Evolutionary conservation across 2,888 invertebrate genomes (phyloP).

Genomic region (Tribolium freemani): DNA sequence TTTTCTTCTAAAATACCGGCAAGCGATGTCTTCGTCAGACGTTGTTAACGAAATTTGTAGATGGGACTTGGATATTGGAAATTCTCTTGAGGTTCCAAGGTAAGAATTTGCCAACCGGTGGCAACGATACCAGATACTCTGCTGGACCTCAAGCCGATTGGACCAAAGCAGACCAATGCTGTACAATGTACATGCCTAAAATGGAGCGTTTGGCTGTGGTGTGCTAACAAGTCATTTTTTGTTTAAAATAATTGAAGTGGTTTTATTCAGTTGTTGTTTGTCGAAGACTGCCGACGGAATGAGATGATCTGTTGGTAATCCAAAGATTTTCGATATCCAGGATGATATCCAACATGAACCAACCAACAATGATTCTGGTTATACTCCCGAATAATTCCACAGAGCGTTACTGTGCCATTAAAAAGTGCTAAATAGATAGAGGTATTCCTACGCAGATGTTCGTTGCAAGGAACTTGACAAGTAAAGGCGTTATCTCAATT

Average conservation of each 20-base stretch:
- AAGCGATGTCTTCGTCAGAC: no score
- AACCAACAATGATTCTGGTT: slow-evolving; percentile 76
- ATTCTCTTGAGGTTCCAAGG: slow-evolving; percentile 74
- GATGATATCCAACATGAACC: slow-evolving; percentile 73
- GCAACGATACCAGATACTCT: slow-evolving; percentile 51
- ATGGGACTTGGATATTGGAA: slow-evolving; percentile 83
- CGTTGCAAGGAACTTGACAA: slow-evolving; percentile 71
- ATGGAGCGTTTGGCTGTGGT: slow-evolving; percentile 70
- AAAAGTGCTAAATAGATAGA: slow-evolving; percentile 85
- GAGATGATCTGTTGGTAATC: slow-evolving; percentile 56
- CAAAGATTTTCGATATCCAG: slow-evolving; percentile 62
- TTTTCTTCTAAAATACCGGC: no score
- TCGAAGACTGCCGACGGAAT: slow-evolving; percentile 68
- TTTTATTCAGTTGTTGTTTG: slow-evolving; percentile 62
- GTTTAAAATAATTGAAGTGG: not conserved
- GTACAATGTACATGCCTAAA: slow-evolving; percentile 60
- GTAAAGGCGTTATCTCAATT: slow-evolving; percentile 81
- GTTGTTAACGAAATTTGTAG: slow-evolving; percentile 72
- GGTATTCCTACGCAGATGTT: slow-evolving; percentile 80
- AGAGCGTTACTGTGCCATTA: slow-evolving; percentile 88
- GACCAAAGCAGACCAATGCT: slow-evolving; percentile 73
- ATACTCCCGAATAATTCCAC: slow-evolving; percentile 78
- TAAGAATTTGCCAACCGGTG: slow-evolving; percentile 72
- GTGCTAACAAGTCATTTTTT: slow-evolving; percentile 58
- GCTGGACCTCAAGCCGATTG: slow-evolving; percentile 81